A percentile compares a stretch with the other conserved stretches of the same genome.
These are phyloP conservation scores for Caranx ignobilis DNA, from an alignment of 2,113 vertebrate genomes.

Conservation along the genomic window DNA sequence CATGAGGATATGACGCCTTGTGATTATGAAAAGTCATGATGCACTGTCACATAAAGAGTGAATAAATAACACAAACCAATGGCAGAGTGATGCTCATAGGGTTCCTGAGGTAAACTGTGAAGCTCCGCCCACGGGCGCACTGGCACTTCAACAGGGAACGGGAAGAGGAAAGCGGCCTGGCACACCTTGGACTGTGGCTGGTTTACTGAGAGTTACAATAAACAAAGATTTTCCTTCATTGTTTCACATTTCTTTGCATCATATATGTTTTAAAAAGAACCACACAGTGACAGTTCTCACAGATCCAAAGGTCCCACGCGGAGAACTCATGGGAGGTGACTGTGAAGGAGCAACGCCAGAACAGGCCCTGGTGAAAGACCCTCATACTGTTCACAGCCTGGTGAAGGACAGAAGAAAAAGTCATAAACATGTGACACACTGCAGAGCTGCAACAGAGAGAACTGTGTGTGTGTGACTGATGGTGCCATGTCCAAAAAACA, in stretches of 20 bases:
- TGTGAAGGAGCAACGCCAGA: slow-evolving; percentile 59
- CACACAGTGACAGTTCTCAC: slow-evolving; percentile 34
- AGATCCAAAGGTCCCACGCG: slow-evolving; percentile 54
- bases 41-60: too few species aligned
- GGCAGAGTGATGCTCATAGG: slow-evolving; percentile 38
- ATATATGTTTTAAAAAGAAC: too few species aligned
- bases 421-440: background rate
- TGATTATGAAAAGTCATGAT: background rate
- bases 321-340: slow-evolving; percentile 13
- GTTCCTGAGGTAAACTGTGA: background rate
- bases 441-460: too few species aligned
- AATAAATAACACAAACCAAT: slow-evolving; percentile 37
- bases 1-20: background rate
- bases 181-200: slow-evolving; percentile 41
- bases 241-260: background rate
- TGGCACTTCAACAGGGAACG: slow-evolving; percentile 38
- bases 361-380: slow-evolving; percentile 64
- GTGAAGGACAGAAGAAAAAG: background rate
- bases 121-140: background rate
- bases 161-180: slow-evolving; percentile 64
- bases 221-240: background rate
- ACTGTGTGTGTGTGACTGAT: too few species aligned
- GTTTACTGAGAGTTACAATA: slow-evolving; percentile 18
- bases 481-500: too few species aligned
- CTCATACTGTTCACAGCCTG: background rate